These are phyloP conservation scores for Dasyurus viverrinus DNA, from an alignment of 2,113 vertebrate genomes.

Conservation along the genomic window DNA sequence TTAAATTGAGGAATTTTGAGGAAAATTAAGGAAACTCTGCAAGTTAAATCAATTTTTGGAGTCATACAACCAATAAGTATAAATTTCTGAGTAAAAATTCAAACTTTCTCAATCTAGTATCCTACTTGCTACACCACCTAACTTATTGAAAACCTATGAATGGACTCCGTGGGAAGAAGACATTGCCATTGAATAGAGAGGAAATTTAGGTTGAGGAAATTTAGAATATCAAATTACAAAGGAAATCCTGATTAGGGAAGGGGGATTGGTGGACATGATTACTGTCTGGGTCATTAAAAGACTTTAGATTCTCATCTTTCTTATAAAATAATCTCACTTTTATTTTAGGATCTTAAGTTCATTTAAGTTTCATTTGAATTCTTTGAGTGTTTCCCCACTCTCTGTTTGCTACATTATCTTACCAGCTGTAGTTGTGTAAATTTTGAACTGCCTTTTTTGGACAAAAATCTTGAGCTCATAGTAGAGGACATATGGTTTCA, in stretches of 20 bases:
- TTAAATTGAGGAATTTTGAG: no score
- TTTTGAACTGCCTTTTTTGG: slow-evolving; percentile 32
- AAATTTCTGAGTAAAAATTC: not conserved
- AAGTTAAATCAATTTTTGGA: not conserved
- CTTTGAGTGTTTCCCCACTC: not conserved
- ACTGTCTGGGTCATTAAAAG: not conserved
- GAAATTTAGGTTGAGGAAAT: not conserved
- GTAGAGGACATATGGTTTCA: slow-evolving; percentile 63
- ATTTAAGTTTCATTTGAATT: not conserved
- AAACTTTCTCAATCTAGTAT: not conserved
- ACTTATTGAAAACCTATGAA: not conserved
- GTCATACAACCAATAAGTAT: not conserved
- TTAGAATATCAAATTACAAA: slow-evolving; percentile 20
- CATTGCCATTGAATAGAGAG: slow-evolving; percentile 3
- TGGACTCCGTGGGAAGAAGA: slow-evolving; percentile 39
- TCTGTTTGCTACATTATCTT: not conserved
- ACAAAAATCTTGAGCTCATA: slow-evolving; percentile 53
- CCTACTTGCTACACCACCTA: not conserved
- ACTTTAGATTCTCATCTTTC: not conserved
- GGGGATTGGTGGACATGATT: not conserved
- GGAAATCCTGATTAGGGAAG: not conserved
- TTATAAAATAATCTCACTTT: not conserved
- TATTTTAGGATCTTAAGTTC: not conserved
- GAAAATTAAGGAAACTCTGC: not conserved
- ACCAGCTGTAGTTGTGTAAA: slow-evolving; percentile 56